Percentiles rank a stretch among this genome's conserved stretches.
phyloP scores from a whole-genome alignment of 2,888 invertebrate species.

The Pecten maximus region DNA sequence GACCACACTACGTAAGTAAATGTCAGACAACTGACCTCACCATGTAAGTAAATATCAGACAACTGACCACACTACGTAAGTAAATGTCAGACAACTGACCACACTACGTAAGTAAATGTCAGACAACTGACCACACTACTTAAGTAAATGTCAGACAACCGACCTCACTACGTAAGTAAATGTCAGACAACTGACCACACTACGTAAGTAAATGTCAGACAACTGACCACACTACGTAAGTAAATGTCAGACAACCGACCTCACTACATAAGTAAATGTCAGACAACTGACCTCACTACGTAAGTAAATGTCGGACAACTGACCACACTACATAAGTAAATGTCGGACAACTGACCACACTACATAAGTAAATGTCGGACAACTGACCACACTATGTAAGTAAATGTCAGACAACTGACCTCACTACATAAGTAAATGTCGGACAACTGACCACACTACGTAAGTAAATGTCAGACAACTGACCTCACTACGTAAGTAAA shows the following conservation, averaged over 20 bases:
- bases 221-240: neutral
- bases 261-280: too few species aligned
- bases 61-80: too few species aligned
- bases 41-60: neutral
- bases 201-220: conserved; percentile 90
- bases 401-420: conserved; percentile 63
- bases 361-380: too few species aligned
- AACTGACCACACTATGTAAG: conserved; percentile 98
- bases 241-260: neutral
- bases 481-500: conserved; percentile 98
- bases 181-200: conserved; percentile 98
- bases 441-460: neutral
- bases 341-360: neutral
- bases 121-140: neutral
- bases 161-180: too few species aligned
- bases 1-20: conserved; percentile 98
- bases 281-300: conserved; percentile 99
- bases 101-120: conserved; percentile 95
- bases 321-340: neutral
- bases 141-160: neutral
- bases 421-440: neutral
- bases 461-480: too few species aligned
- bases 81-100: conserved; percentile 98
- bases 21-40: neutral
- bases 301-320: conserved; percentile 85